A percentile compares a stretch with the other conserved stretches of the same genome.
Evolutionary conservation across 2,888 invertebrate genomes (phyloP).

Genomic region (Chalcosyrphus nemorum): DNA sequence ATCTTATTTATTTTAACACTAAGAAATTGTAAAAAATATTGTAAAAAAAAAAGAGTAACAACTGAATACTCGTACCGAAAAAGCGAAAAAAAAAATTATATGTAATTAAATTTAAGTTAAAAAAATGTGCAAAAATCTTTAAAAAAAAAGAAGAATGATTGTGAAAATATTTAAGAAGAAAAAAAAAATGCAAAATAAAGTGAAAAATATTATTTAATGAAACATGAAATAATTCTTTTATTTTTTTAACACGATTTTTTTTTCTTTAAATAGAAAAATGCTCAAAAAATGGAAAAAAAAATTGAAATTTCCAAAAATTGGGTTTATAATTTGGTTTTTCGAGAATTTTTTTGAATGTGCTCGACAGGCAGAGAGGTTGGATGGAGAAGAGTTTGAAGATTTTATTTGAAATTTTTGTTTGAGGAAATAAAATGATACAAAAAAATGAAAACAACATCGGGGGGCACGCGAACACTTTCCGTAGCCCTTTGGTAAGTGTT

Average conservation of each 20-base stretch:
- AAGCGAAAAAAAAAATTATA: slow-evolving; percentile 44
- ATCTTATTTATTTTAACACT: slow-evolving; percentile 49
- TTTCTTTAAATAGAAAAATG: slow-evolving; percentile 11
- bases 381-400: slow-evolving; percentile 27
- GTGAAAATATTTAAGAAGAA: slow-evolving; percentile 56
- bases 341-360: slow-evolving; percentile 26
- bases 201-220: slow-evolving; percentile 51
- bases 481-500: slow-evolving; percentile 66
- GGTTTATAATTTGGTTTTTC: slow-evolving; percentile 34
- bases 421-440: neutral
- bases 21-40: slow-evolving; percentile 30
- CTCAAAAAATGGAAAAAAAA: neutral
- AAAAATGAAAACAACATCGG: slow-evolving; percentile 29
- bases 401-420: slow-evolving; percentile 19
- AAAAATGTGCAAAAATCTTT: slow-evolving; percentile 46
- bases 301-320: slow-evolving; percentile 23
- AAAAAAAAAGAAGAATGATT: slow-evolving; percentile 25
- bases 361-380: neutral
- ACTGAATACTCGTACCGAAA: slow-evolving; percentile 25
- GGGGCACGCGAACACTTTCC: slow-evolving; percentile 58
- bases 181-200: slow-evolving; percentile 54
- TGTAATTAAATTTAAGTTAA: slow-evolving; percentile 69
- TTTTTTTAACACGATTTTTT: slow-evolving; percentile 32
- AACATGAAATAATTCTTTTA: slow-evolving; percentile 54
- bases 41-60: slow-evolving; percentile 25